Evolutionary conservation across 2,113 vertebrate genomes (phyloP).

Genomic region (Aptenodytes forsteri): DNA sequence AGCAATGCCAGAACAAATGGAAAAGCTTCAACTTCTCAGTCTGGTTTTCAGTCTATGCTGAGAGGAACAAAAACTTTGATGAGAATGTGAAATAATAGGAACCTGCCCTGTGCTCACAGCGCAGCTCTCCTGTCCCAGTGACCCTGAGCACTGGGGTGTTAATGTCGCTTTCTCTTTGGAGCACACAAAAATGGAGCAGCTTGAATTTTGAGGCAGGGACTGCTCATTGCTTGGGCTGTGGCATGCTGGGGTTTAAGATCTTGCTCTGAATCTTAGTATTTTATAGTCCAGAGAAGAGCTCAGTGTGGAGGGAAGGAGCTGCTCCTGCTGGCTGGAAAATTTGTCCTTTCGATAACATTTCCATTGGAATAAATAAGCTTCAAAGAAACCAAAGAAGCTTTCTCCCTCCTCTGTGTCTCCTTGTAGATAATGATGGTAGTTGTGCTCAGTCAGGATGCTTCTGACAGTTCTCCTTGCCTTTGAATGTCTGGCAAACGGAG

Average conservation of each 20-base stretch:
- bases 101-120: not conserved
- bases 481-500: not conserved
- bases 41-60: not conserved
- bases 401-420: not conserved
- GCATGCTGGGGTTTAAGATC: not conserved
- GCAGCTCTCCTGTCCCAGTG: accelerated
- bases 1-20: not conserved
- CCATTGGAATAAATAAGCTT: not conserved
- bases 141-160: not conserved
- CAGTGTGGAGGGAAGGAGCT: not conserved
- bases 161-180: not conserved
- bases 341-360: not conserved
- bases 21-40: not conserved
- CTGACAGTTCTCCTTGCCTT: not conserved
- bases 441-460: not conserved
- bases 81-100: not conserved
- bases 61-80: not conserved
- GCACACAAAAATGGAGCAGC: not conserved
- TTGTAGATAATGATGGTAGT: not conserved
- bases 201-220: not conserved
- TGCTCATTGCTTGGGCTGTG: not conserved
- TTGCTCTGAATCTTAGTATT: not conserved
- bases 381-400: not conserved
- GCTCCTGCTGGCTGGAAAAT: not conserved
- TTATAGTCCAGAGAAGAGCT: not conserved